Evolutionary conservation across 2,888 invertebrate genomes (phyloP), one percentile per base, ranked within the genome.

Genomic region (Drosophila siamana): DNA sequence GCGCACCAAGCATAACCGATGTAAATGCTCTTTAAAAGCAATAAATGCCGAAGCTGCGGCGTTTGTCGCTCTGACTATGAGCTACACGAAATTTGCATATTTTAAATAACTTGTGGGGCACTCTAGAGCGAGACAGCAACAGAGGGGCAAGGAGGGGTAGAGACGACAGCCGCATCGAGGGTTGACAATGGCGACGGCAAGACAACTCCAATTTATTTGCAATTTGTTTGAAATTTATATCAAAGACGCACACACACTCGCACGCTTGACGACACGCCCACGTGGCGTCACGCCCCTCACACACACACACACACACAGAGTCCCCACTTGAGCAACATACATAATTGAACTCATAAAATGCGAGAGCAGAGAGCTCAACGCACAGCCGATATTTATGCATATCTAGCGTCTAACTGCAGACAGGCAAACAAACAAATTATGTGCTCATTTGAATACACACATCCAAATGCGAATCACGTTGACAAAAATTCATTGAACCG

Each of bases 381-480:
- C 26, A 24, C 48, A 28, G 43, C 43, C 62, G 62, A 71, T 76
- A 61, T 72, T 62, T 75, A 64, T 73, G 77, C 76, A 85, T 80
- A 73, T 47, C 47, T 33, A 9, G 22, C 11, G 36, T 76, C 65
- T 60, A 75, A 72, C 59, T 82, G 69, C 70, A 66, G 19, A 77
- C 81, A 73, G 60, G 68, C 76, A 77, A 75, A 74, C 80, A 80
- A 83, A 85, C 86, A 88, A 88, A 88, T 88, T 89, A 86, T 82
- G 80, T 86, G 62, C 82, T 86, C 86, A 88, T 88, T 89, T 86
- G 78, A 88, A 87, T 88, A 84, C 75, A 84, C 75, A 80, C 83
- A 88, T 82, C 87, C 79, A 75, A 87, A 89, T 89, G 78, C 88
- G 84, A 75, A 88, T 87, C 89, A 89, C 80, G 88, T 88, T 82